Conservation (phyloP, 2,888 invertebrate species). For the Andrena camellia region DNA sequence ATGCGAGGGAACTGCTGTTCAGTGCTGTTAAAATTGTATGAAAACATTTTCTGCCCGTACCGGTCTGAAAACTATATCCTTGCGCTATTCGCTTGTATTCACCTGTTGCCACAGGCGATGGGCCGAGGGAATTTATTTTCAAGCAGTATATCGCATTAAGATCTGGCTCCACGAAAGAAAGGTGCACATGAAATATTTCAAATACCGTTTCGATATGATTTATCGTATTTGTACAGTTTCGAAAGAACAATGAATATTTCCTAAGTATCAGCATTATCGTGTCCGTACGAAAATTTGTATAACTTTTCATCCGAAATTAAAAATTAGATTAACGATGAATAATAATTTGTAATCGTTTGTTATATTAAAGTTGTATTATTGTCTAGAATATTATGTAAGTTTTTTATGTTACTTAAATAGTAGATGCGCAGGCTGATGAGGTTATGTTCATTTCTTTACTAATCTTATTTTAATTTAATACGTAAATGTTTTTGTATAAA, state of each 20-base stretch:
- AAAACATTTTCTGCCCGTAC: constrained; percentile 10
- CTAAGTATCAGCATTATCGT: neutral
- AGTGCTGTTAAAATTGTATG: constrained; percentile 7
- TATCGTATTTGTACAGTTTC: neutral
- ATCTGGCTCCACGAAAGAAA: constrained; percentile 19
- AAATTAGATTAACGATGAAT: neutral
- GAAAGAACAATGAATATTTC: neutral
- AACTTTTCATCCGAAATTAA: neutral
- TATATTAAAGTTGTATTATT: neutral
- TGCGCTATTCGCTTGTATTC: constrained; percentile 1
- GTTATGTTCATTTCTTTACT: constrained; percentile 8
- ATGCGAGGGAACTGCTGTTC: constrained; percentile 1
- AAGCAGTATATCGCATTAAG: constrained; percentile 24
- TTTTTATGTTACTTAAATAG: neutral
- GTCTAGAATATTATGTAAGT: constrained; percentile 9
- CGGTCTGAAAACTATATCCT: constrained; percentile 15
- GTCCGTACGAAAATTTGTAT: neutral
- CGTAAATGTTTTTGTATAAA: neutral
- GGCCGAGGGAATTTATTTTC: neutral
- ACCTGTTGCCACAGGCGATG: constrained; percentile 30
- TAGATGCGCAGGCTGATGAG: neutral
- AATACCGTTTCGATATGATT: neutral
- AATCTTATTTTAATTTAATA: neutral
- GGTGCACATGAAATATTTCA: constrained; percentile 32
- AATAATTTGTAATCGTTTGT: neutral